Evolutionary conservation across 2,797 vertebrate species (phyloP), one percentile per base, ranked within the genome.

Genomic region (Coracias cyanogaster): DNA sequence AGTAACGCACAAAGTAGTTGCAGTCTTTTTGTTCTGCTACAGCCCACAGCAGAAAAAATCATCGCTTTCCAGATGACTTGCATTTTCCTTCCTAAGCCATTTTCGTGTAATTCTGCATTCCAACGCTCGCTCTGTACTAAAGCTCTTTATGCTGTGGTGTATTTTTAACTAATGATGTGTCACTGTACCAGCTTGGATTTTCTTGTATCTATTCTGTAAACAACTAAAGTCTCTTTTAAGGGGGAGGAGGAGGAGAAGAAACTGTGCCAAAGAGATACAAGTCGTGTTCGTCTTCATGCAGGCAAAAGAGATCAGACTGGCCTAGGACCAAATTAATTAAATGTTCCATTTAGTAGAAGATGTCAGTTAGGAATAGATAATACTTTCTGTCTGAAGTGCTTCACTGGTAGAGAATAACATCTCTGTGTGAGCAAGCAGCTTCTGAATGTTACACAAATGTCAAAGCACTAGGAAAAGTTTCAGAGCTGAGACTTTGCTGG

Each of bases 321-420:
- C 81, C 92, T 76, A 11, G 73, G 87, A 93, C 87, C 95, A 96
- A 94, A 73, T 96, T 94, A 93, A 94, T 96, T 97, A 97, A 96
- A 94, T 84, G 39, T 97, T 97, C 96, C 66, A 89, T 96, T 98
- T 95, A 95, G 69, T 85, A 83, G 95, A 92, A 97, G 91, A 94
- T 96, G 94, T 94, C 94, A 93, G 93, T n/a, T 86, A 95, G 88
- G 89, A 95, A 92, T 51, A 94, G 96, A 94, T 95, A 93, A 87
- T 81, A 24, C 66, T 83, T 90, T 73, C 92, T 77, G 15, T 93
- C 82, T 86, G 96, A 96, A 93, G 58, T 51, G 72, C 90, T 92
- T 94, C 76, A 24, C 60, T 89, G 89, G 51, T 65, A 58, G 82
- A 92, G 77, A 82, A 87, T 28, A 81, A 39, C 39, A 7, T 49